Conservation (phyloP, 2,888 invertebrate species). For the Tiliacea aurago region DNA sequence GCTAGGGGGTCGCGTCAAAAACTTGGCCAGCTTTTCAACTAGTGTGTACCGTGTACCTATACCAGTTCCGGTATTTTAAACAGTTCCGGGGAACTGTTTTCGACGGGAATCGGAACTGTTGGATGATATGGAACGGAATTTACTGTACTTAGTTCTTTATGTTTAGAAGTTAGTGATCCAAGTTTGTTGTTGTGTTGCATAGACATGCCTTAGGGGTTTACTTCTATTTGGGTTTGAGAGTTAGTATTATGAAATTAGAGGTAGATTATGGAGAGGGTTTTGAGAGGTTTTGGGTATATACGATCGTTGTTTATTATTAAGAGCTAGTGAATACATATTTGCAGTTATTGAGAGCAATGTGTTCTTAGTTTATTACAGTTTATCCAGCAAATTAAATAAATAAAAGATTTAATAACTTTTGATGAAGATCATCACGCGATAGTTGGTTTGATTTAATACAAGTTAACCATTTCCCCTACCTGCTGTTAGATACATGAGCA, state of each 20-base stretch:
- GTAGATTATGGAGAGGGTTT: neutral
- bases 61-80: slow-evolving; percentile 1
- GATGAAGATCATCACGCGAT: neutral
- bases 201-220: too few relatives aligned
- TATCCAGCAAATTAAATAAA: neutral
- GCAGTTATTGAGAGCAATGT: neutral
- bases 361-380: neutral
- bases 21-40: neutral
- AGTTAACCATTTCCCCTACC: too few relatives aligned
- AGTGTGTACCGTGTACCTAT: neutral
- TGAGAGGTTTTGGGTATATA: neutral
- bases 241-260: neutral
- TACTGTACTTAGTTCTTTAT: neutral
- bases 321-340: neutral
- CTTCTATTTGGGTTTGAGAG: neutral
- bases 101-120: slow-evolving; percentile 17
- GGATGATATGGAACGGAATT: slow-evolving; percentile 6
- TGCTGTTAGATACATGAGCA: neutral
- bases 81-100: slow-evolving; percentile 9
- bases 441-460: neutral
- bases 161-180: slow-evolving; percentile 1
- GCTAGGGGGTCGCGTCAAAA: neutral
- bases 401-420: neutral
- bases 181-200: neutral
- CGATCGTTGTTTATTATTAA: neutral